A percentile compares a stretch with the other conserved stretches of the same genome.
Evolutionary conservation across 2,113 vertebrate species (phyloP).

Genomic region (Hemibagrus wyckioides): DNA sequence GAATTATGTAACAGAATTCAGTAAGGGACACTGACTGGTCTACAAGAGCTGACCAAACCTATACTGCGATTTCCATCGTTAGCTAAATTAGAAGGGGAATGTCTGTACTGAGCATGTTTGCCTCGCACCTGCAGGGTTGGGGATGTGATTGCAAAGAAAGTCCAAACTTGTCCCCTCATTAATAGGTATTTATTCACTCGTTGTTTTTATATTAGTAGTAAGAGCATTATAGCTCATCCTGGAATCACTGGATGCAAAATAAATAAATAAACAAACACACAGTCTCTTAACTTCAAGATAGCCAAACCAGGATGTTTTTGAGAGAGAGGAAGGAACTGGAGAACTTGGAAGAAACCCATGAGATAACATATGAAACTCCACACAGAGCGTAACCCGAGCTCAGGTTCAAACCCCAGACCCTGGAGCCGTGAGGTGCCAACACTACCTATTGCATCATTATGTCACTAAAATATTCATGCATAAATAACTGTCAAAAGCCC

Average conservation of each 20-base stretch:
- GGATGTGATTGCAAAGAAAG: background rate
- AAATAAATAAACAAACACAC: background rate
- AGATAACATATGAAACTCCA: background rate
- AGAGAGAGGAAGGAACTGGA: background rate
- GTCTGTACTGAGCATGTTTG: background rate
- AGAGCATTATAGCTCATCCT: background rate
- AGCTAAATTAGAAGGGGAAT: background rate
- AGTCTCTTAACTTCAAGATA: background rate
- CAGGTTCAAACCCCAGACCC: conserved; percentile 11
- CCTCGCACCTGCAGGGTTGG: background rate
- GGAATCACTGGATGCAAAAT: background rate
- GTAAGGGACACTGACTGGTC: background rate
- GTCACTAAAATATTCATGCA: conserved; percentile 11
- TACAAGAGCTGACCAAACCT: background rate
- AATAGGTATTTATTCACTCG: background rate
- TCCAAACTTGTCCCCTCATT: background rate
- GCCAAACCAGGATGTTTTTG: conserved; percentile 1
- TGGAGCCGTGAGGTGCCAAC: background rate
- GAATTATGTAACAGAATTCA: background rate
- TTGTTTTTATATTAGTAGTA: no score
- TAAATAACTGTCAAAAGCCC: background rate
- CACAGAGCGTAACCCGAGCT: conserved; percentile 8
- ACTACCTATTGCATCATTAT: background rate
- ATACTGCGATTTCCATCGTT: background rate
- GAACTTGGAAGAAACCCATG: conserved; percentile 11